Evolutionary conservation across 2,888 invertebrate species (phyloP).

Genomic region (Silvanus unidentatus): DNA sequence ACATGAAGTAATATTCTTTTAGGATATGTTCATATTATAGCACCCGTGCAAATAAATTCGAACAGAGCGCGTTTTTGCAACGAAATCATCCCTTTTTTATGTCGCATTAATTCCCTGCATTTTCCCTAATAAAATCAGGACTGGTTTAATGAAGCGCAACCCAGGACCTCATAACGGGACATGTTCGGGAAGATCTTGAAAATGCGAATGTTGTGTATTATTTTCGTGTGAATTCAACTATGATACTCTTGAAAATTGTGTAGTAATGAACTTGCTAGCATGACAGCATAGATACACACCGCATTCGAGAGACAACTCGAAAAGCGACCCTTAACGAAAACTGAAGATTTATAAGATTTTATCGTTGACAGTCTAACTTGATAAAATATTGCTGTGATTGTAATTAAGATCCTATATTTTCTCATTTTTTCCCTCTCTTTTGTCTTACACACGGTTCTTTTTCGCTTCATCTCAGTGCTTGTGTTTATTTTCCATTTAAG

Average conservation of each 20-base stretch:
- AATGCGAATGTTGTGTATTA: too few relatives aligned
- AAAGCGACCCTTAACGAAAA: constrained; percentile 2
- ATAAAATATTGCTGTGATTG: constrained; percentile 31
- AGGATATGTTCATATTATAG: not conserved
- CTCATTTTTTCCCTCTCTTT: constrained; percentile 12
- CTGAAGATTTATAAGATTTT: constrained; percentile 32
- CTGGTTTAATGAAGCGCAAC: constrained; percentile 1
- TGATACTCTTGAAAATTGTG: too few relatives aligned
- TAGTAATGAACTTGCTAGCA: too few relatives aligned
- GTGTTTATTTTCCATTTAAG: not conserved
- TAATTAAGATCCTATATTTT: constrained; percentile 31
- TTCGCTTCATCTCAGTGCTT: not conserved
- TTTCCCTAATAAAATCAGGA: constrained; percentile 13
- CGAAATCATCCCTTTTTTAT: constrained; percentile 15
- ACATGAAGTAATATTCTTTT: not conserved
- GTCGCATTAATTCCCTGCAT: constrained; percentile 14
- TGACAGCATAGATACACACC: too few relatives aligned
- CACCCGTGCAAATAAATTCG: not conserved
- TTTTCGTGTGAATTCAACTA: too few relatives aligned
- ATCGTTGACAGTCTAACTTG: constrained; percentile 32
- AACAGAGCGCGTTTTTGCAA: constrained; percentile 4
- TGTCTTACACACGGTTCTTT: not conserved
- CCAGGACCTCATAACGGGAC: too few relatives aligned
- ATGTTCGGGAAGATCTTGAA: too few relatives aligned
- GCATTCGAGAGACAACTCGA: too few relatives aligned